Conservation (phyloP, 2,797 vertebrate species). For the Mormyrops attenuatus region DNA sequence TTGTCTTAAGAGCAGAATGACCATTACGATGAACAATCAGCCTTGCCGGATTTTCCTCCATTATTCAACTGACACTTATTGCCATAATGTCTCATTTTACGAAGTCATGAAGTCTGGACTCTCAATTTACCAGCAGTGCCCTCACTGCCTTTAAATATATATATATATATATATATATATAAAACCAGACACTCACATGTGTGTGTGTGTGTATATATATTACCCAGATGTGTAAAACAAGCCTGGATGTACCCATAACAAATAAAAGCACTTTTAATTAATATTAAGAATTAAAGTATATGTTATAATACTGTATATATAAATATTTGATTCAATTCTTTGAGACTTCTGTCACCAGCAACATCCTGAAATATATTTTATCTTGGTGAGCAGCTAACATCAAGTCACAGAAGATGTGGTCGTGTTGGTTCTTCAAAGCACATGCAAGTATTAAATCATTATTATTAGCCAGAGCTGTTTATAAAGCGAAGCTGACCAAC, state of each 20-base stretch:
- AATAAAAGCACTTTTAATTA: not conserved
- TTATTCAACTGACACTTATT: not conserved
- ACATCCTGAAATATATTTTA: not conserved
- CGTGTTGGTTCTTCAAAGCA: not conserved
- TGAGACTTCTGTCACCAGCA: not conserved
- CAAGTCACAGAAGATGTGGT: not conserved
- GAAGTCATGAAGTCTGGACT: not conserved
- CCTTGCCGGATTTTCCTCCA: not conserved
- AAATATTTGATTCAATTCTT: not conserved
- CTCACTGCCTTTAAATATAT: not conserved
- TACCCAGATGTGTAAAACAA: not conserved
- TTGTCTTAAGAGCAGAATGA: not conserved
- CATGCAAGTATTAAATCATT: not conserved
- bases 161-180: too few species aligned
- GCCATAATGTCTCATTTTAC: slow-evolving; percentile 8
- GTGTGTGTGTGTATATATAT: not conserved
- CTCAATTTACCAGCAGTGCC: not conserved
- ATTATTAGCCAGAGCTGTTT: not conserved
- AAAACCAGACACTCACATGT: too few species aligned
- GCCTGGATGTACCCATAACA: not conserved
- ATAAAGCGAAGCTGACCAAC: not conserved
- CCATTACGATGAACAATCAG: slow-evolving; percentile 1
- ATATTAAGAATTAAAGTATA: not conserved
- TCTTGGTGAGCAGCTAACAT: not conserved
- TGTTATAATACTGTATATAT: not conserved